phyloP scores from a whole-genome alignment of 1,140 invertebrate species.

The Andricus grossulariae region DNA sequence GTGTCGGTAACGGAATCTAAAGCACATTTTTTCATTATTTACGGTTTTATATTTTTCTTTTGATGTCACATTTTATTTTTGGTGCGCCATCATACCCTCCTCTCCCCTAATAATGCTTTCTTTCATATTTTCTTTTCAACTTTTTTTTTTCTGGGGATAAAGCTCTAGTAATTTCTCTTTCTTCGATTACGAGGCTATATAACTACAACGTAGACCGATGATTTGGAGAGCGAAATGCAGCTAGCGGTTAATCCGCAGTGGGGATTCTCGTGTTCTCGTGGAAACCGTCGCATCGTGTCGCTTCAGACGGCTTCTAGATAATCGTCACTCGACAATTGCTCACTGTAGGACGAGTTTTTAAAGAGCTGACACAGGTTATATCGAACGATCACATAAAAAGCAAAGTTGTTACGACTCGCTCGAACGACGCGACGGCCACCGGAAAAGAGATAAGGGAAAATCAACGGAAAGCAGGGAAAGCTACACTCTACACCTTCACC shows the following conservation, averaged over 20 bases:
- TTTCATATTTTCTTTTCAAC: not conserved
- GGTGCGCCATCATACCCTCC: no score
- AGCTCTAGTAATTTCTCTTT: slow-evolving; percentile 4
- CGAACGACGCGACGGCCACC: slow-evolving; percentile 4
- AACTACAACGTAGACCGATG: not conserved
- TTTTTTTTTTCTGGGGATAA: not conserved
- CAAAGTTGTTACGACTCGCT: slow-evolving; percentile 29
- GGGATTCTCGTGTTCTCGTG: not conserved
- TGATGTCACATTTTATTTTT: no score
- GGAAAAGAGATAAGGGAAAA: slow-evolving; percentile 19
- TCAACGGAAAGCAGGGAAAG: slow-evolving; percentile 22
- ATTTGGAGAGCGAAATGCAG: slow-evolving; percentile 10
- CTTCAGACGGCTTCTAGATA: slow-evolving; percentile 3
- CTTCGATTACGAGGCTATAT: not conserved
- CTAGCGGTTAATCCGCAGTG: slow-evolving; percentile 10
- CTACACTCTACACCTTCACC: slow-evolving; percentile 11
- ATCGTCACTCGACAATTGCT: slow-evolving; percentile 31
- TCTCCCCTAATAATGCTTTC: not conserved
- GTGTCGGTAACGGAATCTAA: no score
- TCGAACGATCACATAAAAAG: slow-evolving; percentile 26
- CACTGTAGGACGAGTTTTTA: slow-evolving; percentile 27
- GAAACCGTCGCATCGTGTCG: not conserved
- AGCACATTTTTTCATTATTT: no score
- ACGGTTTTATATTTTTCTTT: no score
- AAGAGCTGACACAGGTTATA: slow-evolving; percentile 30